Evolutionary conservation across 2,113 vertebrate genomes (phyloP).

Genomic region (Pleuronectes platessa): DNA sequence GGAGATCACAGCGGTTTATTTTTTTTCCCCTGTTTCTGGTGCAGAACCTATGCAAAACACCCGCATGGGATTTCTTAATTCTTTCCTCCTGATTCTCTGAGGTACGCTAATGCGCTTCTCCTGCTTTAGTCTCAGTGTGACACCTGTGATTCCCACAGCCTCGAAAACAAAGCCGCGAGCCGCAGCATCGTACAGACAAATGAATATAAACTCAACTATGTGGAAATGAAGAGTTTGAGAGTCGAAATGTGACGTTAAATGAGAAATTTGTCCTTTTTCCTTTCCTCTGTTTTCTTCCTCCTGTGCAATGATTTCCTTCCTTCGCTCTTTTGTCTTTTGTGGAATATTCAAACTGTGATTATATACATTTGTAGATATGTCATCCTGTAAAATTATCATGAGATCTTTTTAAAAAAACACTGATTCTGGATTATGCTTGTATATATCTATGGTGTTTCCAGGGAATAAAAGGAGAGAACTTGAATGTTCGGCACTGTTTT

Average conservation of each 20-base stretch:
- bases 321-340: slow-evolving; percentile 45
- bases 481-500: slow-evolving; percentile 1
- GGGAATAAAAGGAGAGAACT: slow-evolving; percentile 72
- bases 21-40: slow-evolving; percentile 12
- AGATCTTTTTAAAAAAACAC: slow-evolving; percentile 71
- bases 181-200: slow-evolving; percentile 16
- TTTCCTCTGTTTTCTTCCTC: slow-evolving; percentile 15
- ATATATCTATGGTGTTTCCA: slow-evolving; percentile 72
- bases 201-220: background rate
- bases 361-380: slow-evolving; percentile 82
- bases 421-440: slow-evolving; percentile 64
- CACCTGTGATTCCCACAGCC: slow-evolving; percentile 10
- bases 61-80: slow-evolving; percentile 26
- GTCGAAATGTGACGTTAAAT: slow-evolving; percentile 24
- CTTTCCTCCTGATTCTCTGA: slow-evolving; percentile 10
- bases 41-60: slow-evolving; percentile 43
- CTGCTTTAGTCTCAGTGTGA: background rate
- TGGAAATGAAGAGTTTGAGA: slow-evolving; percentile 43
- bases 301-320: slow-evolving; percentile 42
- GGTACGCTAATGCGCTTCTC: slow-evolving; percentile 4
- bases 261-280: slow-evolving; percentile 12
- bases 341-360: slow-evolving; percentile 80
- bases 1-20: background rate
- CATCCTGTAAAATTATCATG: slow-evolving; percentile 74
- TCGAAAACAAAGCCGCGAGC: slow-evolving; percentile 41